Conservation (phyloP, 2,888 invertebrate species). For the Drosophila kambysellisi region DNA sequence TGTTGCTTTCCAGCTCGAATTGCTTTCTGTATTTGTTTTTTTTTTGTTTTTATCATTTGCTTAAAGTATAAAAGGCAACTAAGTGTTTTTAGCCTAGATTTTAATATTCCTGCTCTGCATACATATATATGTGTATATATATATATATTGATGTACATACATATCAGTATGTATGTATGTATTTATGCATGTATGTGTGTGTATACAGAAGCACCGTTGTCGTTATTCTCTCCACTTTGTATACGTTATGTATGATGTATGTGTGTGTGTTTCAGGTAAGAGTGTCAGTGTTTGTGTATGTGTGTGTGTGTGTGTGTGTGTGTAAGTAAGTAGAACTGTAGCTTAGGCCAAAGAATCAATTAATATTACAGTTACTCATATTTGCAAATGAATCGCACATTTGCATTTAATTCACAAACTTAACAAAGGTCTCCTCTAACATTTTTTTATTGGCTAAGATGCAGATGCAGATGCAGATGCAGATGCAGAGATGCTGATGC, state of each 20-base stretch:
- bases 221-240: slow-evolving; percentile 37
- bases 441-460: slow-evolving; percentile 27
- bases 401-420: slow-evolving; percentile 45
- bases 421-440: slow-evolving; percentile 46
- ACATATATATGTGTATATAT: slow-evolving; percentile 2
- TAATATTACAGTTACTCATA: slow-evolving; percentile 30
- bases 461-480: background rate
- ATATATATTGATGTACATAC: background rate
- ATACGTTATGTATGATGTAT: slow-evolving; percentile 4
- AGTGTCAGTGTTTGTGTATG: slow-evolving; percentile 11
- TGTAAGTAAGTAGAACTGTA: slow-evolving; percentile 20
- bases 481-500: background rate
- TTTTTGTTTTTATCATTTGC: slow-evolving; percentile 19
- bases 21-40: slow-evolving; percentile 4
- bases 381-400: slow-evolving; percentile 30
- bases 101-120: slow-evolving; percentile 22
- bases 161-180: slow-evolving; percentile 7
- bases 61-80: slow-evolving; percentile 78
- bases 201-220: slow-evolving; percentile 12
- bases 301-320: background rate
- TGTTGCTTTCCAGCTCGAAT: slow-evolving; percentile 17
- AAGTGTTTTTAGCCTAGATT: slow-evolving; percentile 71
- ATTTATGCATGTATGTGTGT: slow-evolving; percentile 14
- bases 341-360: slow-evolving; percentile 21
- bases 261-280: slow-evolving; percentile 1